Base-by-base conservation (phyloP, 2,797 vertebrate species). In the Myotis myotis region DNA sequence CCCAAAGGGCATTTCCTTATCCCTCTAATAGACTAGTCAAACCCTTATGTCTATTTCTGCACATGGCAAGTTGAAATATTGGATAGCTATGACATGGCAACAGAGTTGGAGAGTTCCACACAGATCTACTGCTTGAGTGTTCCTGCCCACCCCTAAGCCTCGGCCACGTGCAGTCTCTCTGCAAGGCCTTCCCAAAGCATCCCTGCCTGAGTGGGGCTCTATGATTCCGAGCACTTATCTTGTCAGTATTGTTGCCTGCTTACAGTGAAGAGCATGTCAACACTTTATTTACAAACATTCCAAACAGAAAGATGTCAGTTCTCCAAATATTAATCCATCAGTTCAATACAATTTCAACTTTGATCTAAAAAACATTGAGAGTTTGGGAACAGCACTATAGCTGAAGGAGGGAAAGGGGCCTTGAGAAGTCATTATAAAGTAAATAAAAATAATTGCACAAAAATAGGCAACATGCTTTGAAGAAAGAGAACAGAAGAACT, bases 401-500 rank as follows among this genome's bases (percentile, higher is more conserved):
- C 17, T 74, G 10, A 15, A 75, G 7, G 28, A 51, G 17, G 38
- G 10, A 8, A 87, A 87, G 30, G n/a, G 51, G 36, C 3, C 36
- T 87, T 91, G 51, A 60, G 85, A 84, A 83, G 5, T 89, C 30
- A 91, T 83, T 91, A 60, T 74, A 88, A 83, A 79, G 66, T 36
- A 88, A 92, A 74, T 41, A 30, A 41, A 81, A 55, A 89, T 7
- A 84, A 57, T 25, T 86, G 17, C 60, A 84, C 7, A 80, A 87
- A 92, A 89, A n/a, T 5, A 86, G 30, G 16, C 13, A 82, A 80
- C 51, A 60, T 30, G 41, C 15, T 87, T 92, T 93, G 11, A 87
- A 75, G 41, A 74, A 88, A 78, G 33, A 71, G 28, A 60, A 92
- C 16, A 94, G 28, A 60, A 92, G 23, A 93, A 19, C 19, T 81